These are phyloP conservation scores for Xiphydria camelus DNA, from an alignment of 2,888 invertebrate genomes.

Conservation along the genomic window DNA sequence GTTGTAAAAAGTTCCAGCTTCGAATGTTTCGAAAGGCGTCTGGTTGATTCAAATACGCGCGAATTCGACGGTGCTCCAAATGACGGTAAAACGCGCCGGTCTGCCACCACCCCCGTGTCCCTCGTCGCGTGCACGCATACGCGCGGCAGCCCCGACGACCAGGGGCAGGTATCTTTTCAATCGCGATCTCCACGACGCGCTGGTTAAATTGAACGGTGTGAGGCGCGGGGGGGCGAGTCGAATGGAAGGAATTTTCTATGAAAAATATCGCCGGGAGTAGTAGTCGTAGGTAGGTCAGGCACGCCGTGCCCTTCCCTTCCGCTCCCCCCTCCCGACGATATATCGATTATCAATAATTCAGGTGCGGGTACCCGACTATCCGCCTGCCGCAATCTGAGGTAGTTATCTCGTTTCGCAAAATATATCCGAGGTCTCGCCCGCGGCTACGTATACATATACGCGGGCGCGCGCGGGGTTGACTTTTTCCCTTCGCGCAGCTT, in stretches of 20 bases:
- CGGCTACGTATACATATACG: too few species aligned
- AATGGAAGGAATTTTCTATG: conserved; percentile 10
- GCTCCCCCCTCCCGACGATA: conserved; percentile 19
- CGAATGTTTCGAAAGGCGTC: too few species aligned
- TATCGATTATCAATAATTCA: conserved; percentile 32
- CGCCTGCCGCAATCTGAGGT: conserved; percentile 18
- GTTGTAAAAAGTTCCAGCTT: too few species aligned
- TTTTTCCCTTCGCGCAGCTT: too few species aligned
- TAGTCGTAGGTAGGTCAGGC: conserved; percentile 27
- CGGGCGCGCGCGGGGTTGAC: too few species aligned
- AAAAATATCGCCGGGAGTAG: conserved; percentile 5
- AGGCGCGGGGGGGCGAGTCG: background rate
- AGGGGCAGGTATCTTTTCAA: too few species aligned
- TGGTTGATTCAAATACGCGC: too few species aligned
- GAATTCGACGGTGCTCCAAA: too few species aligned
- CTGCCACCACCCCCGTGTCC: too few species aligned
- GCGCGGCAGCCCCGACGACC: too few species aligned
- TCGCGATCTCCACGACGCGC: background rate
- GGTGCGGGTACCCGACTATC: conserved; percentile 10
- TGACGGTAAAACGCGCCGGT: too few species aligned
- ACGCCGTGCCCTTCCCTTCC: conserved; percentile 13
- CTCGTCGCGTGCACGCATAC: too few species aligned
- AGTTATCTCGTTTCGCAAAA: conserved; percentile 22
- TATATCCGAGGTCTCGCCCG: conserved; percentile 6
- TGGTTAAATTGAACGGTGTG: background rate